A percentile compares a stretch with the other conserved stretches of the same genome.
Conservation (phyloP, 2,888 invertebrate species). For the Dasysyrphus albostriatus region DNA sequence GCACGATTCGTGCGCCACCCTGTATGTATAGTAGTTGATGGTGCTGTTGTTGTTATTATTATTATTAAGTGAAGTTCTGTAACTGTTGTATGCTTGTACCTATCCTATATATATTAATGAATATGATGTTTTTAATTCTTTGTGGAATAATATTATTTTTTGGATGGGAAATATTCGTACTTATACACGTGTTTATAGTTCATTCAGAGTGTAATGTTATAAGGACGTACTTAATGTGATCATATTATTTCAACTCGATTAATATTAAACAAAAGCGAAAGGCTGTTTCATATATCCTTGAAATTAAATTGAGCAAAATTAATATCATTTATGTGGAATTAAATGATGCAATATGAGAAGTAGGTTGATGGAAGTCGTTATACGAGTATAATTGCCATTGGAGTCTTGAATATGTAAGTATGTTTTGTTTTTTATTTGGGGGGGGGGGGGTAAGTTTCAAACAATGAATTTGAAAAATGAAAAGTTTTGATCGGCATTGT, state of each 20-base stretch:
- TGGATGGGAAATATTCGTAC: neutral
- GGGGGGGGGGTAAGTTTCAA: neutral
- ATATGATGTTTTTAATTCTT: constrained; percentile 28
- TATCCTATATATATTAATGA: neutral
- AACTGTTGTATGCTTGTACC: neutral
- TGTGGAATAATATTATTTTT: constrained; percentile 27
- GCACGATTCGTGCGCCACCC: no score
- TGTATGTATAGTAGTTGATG: neutral
- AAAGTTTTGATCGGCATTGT: no score
- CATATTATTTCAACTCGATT: constrained; percentile 35
- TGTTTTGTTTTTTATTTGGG: neutral
- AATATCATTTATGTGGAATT: constrained; percentile 36
- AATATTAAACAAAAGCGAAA: constrained; percentile 35
- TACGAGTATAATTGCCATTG: neutral
- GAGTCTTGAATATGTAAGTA: neutral
- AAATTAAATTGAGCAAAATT: constrained; percentile 33
- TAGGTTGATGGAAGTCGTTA: constrained; percentile 1
- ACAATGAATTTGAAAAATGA: neutral
- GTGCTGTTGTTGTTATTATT: constrained; percentile 12
- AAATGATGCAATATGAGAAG: constrained; percentile 39
- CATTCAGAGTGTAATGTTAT: constrained; percentile 18
- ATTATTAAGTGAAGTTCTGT: constrained; percentile 23
- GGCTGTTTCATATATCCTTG: neutral
- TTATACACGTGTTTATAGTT: neutral
- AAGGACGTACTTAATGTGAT: constrained; percentile 19